A percentile compares a stretch with the other conserved stretches of the same genome.
These are phyloP conservation scores for Choloepus didactylus DNA, from an alignment of 2,797 vertebrate genomes.

Conservation along the genomic window DNA sequence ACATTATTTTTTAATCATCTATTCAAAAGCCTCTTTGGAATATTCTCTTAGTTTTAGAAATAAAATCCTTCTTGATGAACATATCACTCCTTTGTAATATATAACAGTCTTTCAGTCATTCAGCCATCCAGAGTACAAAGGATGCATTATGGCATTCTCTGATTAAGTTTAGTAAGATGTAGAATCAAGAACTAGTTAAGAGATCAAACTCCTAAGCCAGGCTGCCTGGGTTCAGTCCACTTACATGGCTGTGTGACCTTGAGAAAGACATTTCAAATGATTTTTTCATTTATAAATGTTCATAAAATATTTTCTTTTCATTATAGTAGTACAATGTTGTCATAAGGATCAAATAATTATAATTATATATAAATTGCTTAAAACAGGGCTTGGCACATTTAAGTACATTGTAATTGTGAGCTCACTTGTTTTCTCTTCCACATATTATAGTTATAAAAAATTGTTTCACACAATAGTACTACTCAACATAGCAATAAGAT, in stretches of 20 bases:
- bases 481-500: not conserved
- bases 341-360: constrained; percentile 36
- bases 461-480: not conserved
- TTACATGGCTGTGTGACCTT: not conserved
- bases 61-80: constrained; percentile 15
- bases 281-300: not conserved
- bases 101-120: not conserved
- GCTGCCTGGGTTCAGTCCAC: not conserved
- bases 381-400: not conserved
- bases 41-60: constrained; percentile 54
- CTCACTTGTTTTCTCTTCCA: not conserved
- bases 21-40: not conserved
- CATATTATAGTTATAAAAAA: constrained; percentile 29
- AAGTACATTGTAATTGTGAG: not conserved
- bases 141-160: constrained; percentile 47
- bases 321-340: not conserved
- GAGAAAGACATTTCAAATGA: not conserved
- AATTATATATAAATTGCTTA: constrained; percentile 18
- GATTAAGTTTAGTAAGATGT: constrained; percentile 20
- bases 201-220: not conserved
- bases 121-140: constrained; percentile 32
- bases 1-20: constrained; percentile 18
- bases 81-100: constrained; percentile 43
- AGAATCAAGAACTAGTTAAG: not conserved
- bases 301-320: constrained; percentile 6